Base-by-base conservation (phyloP, 2,113 vertebrate genomes). In the Astur gentilis region DNA sequence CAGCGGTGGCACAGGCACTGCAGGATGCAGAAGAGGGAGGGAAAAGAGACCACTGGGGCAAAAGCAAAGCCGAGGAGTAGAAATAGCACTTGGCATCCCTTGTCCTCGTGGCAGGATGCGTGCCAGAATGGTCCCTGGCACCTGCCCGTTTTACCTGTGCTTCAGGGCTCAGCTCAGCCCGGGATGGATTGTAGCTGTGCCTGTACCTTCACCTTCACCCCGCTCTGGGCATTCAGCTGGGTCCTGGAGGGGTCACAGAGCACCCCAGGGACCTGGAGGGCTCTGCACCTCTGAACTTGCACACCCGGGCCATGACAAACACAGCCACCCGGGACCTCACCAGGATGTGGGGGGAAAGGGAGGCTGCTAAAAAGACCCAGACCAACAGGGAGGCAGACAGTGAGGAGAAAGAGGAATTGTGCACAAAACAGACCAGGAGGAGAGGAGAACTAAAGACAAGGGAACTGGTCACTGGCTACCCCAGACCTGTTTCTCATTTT, bases 271-370 rank as follows among this genome's bases (percentile, higher is more conserved):
- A 27, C 21, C 60, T 47, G 47, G 57, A 66, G 45, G 26, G 10
- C 19, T 87, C 72, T 57, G 9, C 1, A 1, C 13, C 0, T 0
- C 25, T 54, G 55, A 25, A n/a, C 36, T 73, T 57, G 31, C 14
- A 29, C 42, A 34, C 31, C 13, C 0, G 0, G 44, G 4, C 36
- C 3, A 0, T n/a, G 29, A 31, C 13, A 58, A 52, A 29, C 34
- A n/a, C 12, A 65, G 18, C 8, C 4, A 13, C 1, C 34, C 0
- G 5, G 29, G 15, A 60, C 9, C 26, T 87, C 38, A 31, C 22
- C 4, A 11, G 29, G 9, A 31, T 71, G 26, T 17, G 8, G 50
- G 14, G n/a, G 2, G 10, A 71, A 83, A 70, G 23, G 18, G 26
- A 58, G 13, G 13, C 32, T 89, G 29, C 32, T 87, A 13, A 44